Percentiles rank a stretch among this genome's conserved stretches.
Evolutionary conservation across 30 jellyfish, hydroid and myxozoan genomes (phyloP).

Genomic region (Pelagia noctiluca): DNA sequence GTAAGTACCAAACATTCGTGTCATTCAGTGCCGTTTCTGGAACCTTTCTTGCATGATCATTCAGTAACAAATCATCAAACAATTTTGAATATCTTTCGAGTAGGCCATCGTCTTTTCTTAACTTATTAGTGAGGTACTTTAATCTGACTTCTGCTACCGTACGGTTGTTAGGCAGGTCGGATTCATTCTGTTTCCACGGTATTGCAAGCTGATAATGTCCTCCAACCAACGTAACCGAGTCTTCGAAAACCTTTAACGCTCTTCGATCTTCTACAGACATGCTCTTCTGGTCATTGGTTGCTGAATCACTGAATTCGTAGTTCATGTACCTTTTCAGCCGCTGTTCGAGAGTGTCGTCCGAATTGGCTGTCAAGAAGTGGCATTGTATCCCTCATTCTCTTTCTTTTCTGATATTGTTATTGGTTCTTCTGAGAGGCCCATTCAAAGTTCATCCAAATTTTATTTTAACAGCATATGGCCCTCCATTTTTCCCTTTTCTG

Average conservation of each 20-base stretch:
- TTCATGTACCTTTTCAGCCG: neutral
- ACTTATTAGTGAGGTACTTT: constrained; percentile 19
- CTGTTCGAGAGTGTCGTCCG: neutral
- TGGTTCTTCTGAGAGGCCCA: constrained; percentile 30
- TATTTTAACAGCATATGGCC: constrained; percentile 29
- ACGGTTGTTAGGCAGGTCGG: constrained; percentile 44
- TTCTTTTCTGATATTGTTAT: no score
- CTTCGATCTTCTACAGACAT: constrained; percentile 53
- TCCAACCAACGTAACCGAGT: constrained; percentile 8
- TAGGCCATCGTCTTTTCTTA: constrained; percentile 16
- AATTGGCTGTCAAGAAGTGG: neutral
- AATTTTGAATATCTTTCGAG: constrained; percentile 22
- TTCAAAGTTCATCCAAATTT: constrained; percentile 42
- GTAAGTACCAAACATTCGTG: constrained; percentile 55
- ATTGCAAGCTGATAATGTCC: constrained; percentile 50
- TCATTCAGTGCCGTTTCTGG: constrained; percentile 16
- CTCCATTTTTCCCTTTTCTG: constrained; percentile 6
- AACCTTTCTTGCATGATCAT: constrained; percentile 39
- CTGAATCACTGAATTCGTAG: constrained; percentile 34
- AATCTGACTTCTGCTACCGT: constrained; percentile 24
- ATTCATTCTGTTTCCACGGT: constrained; percentile 38
- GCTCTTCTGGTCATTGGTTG: neutral
- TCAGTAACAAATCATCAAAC: constrained; percentile 25
- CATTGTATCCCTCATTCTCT: neutral
- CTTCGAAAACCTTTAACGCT: constrained; percentile 20